Evolutionary conservation across 2,888 invertebrate genomes (phyloP).

Genomic region (Limnephilus rhombicus): DNA sequence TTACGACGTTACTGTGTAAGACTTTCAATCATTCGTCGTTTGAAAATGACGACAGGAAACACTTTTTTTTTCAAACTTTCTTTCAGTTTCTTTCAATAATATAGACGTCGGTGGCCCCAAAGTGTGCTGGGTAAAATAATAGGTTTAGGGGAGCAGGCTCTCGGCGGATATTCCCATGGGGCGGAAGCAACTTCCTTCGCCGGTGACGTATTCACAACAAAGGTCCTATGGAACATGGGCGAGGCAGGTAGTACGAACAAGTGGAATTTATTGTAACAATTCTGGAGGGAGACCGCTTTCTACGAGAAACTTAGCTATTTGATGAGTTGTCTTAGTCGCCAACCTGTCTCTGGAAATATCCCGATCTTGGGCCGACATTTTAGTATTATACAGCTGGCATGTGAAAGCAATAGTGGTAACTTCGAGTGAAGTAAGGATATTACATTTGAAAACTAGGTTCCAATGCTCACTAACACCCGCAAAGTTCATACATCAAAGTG

Average conservation of each 20-base stretch:
- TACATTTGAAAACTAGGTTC: background rate
- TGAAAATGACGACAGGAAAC: background rate
- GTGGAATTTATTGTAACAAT: conserved; percentile 34
- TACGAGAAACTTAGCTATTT: background rate
- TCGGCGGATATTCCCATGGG: conserved; percentile 8
- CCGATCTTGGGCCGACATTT: background rate
- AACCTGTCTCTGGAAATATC: background rate
- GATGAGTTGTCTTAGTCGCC: background rate
- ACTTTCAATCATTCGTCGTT: background rate
- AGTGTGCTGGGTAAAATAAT: conserved; percentile 8
- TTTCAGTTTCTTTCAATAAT: background rate
- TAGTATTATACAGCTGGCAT: background rate
- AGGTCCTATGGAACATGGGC: conserved; percentile 9
- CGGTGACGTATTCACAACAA: conserved; percentile 33
- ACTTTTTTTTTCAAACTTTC: background rate
- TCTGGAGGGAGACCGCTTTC: background rate
- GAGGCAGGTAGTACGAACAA: conserved; percentile 16
- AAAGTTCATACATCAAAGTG: background rate
- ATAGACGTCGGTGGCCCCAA: background rate
- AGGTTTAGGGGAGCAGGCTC: conserved; percentile 5
- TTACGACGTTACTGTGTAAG: background rate
- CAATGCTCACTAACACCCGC: background rate
- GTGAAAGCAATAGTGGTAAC: background rate
- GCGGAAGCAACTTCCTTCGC: conserved; percentile 31
- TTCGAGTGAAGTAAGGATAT: background rate